Conservation (phyloP, 1,140 invertebrate species). For the Pygmarrhopalites habei region DNA sequence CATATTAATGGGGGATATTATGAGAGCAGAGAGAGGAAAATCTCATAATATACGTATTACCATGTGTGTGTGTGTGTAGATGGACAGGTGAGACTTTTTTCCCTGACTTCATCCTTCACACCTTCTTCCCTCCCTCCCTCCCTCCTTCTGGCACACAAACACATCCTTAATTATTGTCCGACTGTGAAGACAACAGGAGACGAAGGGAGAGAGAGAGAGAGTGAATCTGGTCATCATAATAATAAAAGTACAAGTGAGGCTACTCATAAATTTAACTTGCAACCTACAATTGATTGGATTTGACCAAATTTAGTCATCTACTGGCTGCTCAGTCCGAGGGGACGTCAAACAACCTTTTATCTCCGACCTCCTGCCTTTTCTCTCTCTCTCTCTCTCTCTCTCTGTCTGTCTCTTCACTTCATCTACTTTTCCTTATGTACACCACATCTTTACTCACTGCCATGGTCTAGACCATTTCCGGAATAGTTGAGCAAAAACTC, state of each 20-base stretch:
- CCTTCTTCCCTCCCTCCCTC: no score
- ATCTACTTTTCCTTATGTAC: background rate
- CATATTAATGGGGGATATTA: no score
- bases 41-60: no score
- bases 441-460: background rate
- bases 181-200: background rate
- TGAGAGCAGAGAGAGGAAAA: no score
- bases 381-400: background rate
- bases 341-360: background rate
- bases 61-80: no score
- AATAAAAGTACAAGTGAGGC: background rate
- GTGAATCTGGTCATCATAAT: background rate
- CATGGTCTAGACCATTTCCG: no score
- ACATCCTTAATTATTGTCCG: background rate
- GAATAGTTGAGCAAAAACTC: no score
- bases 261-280: constrained; percentile 18
- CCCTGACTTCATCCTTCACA: no score
- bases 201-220: background rate
- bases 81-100: no score
- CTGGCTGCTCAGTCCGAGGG: background rate
- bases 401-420: background rate
- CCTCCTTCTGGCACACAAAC: no score
- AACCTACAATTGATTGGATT: constrained; percentile 20
- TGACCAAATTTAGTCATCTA: constrained; percentile 27
- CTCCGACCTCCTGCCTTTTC: background rate